Evolutionary conservation across 2,888 invertebrate genomes (phyloP), one percentile per base, ranked within the genome.

Genomic region (Megaustenia siamemsis): DNA sequence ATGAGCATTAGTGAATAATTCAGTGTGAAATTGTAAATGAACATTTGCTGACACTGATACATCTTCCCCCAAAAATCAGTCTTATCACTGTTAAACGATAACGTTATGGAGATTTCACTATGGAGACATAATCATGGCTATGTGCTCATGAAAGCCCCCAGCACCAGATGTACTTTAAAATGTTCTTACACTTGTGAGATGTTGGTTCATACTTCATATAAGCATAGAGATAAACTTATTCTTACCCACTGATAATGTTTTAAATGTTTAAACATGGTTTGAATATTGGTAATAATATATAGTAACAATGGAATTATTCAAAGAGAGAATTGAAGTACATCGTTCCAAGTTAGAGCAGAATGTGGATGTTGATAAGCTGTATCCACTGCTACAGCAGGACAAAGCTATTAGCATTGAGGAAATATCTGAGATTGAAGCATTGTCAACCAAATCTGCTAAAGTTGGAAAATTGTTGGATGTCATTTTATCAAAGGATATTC

Each of bases 381-480:
- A 84, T 79, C 83, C 86, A 35, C 38, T 84, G 60, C 82, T 87
- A 2, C 88, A 91, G 86, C 87, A 89, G 53, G 88, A 89, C 38
- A 89, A 90, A 81, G 89, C 90, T 32, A 78, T 92, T 63, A 86
- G 86, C 40, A 81, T 86, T 66, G 87, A 88, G 21, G 92, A 91
- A 86, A 88, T 92, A 71, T 87, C 88, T 40, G 88, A 88, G 83
- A 90, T 92, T 84, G 89, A 90, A 82, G 86, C 88, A 73, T 89
- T 89, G 83, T 83, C 89, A n/a, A 88, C 88, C 28, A 90, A 89
- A 45, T 75, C 86, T 35, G 89, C 86, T 49, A 90, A 90, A 84
- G 90, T 91, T 76, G 91, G 91, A 60, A 91, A 90, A 85, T 87
- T 92, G 73, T 85, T 92, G 28, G 90, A 87, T 40, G 78, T 92